A percentile compares a stretch with the other conserved stretches of the same genome.
Conservation (phyloP, 2,888 invertebrate species). For the Lithophane leautieri region DNA sequence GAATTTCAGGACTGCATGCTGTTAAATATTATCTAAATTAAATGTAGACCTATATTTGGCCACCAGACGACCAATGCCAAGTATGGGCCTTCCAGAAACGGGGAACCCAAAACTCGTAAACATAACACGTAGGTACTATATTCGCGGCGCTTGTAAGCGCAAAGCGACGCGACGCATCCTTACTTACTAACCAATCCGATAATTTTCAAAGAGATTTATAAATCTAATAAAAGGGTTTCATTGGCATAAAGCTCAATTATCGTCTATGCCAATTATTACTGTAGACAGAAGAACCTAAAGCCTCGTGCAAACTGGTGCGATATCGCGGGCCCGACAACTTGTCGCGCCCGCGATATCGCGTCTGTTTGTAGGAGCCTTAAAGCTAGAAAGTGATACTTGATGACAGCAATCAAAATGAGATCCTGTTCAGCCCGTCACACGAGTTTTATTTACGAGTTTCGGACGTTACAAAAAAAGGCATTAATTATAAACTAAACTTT, state of each 20-base stretch:
- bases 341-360: too few relatives aligned
- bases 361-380: too few relatives aligned
- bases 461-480: conserved; percentile 49
- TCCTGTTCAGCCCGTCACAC: conserved; percentile 51
- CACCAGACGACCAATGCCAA: not conserved
- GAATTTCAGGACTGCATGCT: not conserved
- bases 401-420: conserved; percentile 43
- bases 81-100: not conserved
- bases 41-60: not conserved
- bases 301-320: too few relatives aligned
- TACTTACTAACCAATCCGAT: not conserved
- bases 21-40: not conserved
- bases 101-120: not conserved
- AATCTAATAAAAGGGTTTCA: conserved; percentile 2
- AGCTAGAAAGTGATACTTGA: conserved; percentile 62
- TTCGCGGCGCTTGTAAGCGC: not conserved
- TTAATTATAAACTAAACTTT: conserved; percentile 40
- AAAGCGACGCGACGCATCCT: not conserved
- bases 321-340: too few relatives aligned
- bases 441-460: conserved; percentile 59
- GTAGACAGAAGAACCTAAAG: conserved; percentile 14
- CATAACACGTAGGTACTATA: not conserved
- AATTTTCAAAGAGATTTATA: not conserved
- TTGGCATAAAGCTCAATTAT: conserved; percentile 31
- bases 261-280: conserved; percentile 14